Evolutionary conservation across 2,888 invertebrate species (phyloP).

Genomic region (Loripinus fragilis): DNA sequence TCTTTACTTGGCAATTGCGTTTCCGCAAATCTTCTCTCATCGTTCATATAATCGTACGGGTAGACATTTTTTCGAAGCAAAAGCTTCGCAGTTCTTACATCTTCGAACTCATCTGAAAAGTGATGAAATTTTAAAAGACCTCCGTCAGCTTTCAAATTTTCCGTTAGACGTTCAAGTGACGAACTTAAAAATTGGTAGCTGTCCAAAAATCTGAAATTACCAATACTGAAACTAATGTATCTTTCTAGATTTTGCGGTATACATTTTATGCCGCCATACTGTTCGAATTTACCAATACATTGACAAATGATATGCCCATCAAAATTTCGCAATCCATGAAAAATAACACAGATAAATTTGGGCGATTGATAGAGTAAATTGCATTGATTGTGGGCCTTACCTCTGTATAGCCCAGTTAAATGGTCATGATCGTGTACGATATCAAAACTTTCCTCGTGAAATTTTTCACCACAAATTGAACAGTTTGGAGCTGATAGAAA

Average conservation of each 20-base stretch:
- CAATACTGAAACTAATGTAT: constrained; percentile 29
- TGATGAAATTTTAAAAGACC: no score
- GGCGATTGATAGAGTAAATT: constrained; percentile 17
- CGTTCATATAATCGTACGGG: constrained; percentile 32
- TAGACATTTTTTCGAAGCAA: constrained; percentile 15
- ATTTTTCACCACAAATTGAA: not conserved
- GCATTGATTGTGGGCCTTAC: constrained; percentile 15
- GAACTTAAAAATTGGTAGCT: constrained; percentile 31
- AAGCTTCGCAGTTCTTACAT: not conserved
- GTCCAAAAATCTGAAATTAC: constrained; percentile 21
- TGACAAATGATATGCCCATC: constrained; percentile 20
- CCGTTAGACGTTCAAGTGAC: constrained; percentile 1
- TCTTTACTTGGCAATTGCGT: not conserved
- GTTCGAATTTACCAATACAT: constrained; percentile 17
- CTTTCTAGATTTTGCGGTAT: constrained; percentile 11
- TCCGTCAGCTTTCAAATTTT: not conserved
- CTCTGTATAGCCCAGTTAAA: not conserved
- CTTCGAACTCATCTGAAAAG: not conserved
- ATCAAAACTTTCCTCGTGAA: no score
- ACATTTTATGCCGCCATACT: not conserved
- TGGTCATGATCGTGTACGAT: no score
- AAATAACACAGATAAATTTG: constrained; percentile 26
- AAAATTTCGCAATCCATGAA: constrained; percentile 28
- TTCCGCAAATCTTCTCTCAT: constrained; percentile 15
- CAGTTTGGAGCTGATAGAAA: not conserved